Evolutionary conservation across 2,888 invertebrate species (phyloP).

Genomic region (Aporophyla lueneburgensis): DNA sequence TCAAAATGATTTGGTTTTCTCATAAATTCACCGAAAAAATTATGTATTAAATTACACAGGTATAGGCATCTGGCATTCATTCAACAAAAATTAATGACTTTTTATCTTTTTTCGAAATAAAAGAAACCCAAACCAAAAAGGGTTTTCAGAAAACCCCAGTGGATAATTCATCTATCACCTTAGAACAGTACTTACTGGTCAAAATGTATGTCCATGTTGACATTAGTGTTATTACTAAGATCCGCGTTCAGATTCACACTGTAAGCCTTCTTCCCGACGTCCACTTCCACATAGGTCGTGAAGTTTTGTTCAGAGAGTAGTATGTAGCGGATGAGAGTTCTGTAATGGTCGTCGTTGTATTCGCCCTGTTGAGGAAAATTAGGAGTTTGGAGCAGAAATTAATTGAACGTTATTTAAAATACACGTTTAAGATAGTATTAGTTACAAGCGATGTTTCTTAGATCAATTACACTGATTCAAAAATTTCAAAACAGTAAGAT

Average conservation of each 20-base stretch:
- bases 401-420: neutral
- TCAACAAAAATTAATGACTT: neutral
- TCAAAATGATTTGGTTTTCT: too few species aligned
- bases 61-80: neutral
- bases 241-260: slow-evolving; percentile 92
- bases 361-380: slow-evolving; percentile 85
- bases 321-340: slow-evolving; percentile 92
- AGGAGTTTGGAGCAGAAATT: neutral
- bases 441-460: neutral
- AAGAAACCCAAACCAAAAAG: neutral
- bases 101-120: neutral
- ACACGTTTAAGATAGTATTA: neutral
- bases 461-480: too few species aligned
- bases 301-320: slow-evolving; percentile 91
- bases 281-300: slow-evolving; percentile 92
- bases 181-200: slow-evolving; percentile 92
- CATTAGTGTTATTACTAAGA: slow-evolving; percentile 92
- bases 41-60: too few species aligned
- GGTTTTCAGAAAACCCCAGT: neutral
- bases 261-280: slow-evolving; percentile 93
- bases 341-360: slow-evolving; percentile 92
- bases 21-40: too few species aligned
- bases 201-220: slow-evolving; percentile 94
- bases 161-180: neutral
- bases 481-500: too few species aligned